These are phyloP conservation scores for Illadopsis cleaveri DNA, from an alignment of 2,113 vertebrate species.

Conservation along the genomic window DNA sequence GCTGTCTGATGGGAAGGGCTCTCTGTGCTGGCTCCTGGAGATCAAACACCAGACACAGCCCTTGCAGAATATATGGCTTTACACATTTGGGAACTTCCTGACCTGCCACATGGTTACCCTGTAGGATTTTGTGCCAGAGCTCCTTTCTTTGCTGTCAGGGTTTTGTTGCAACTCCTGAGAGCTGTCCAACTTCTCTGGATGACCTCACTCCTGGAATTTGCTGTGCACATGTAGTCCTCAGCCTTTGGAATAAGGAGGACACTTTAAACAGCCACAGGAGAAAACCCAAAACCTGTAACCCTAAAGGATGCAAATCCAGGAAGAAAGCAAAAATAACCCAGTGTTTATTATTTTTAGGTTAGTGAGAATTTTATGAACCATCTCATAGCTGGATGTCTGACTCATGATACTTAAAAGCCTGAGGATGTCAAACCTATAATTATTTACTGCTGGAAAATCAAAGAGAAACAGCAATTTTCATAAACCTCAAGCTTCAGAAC, in stretches of 20 bases:
- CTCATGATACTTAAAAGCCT: slow-evolving; percentile 47
- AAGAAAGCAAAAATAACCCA: slow-evolving; percentile 15
- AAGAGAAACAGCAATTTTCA: slow-evolving; percentile 47
- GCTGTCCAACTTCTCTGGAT: neutral
- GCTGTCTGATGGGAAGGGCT: neutral
- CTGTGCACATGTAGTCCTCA: neutral
- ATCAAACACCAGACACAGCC: slow-evolving; percentile 4
- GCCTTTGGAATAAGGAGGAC: neutral
- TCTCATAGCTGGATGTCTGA: slow-evolving; percentile 16
- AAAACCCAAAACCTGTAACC: neutral
- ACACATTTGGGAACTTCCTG: neutral
- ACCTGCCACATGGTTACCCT: neutral
- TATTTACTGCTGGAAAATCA: slow-evolving; percentile 51
- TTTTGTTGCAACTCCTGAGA: neutral
- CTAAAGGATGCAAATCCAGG: slow-evolving; percentile 7
- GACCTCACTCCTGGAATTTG: neutral
- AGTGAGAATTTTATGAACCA: slow-evolving; percentile 15
- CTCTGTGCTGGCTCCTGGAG: neutral
- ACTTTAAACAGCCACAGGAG: neutral
- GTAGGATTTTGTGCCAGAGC: neutral
- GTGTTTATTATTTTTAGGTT: slow-evolving; percentile 35
- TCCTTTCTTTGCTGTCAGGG: neutral
- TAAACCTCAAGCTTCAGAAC: slow-evolving; percentile 47
- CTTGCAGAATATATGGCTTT: neutral
- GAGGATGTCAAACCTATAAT: slow-evolving; percentile 38